Percentiles rank a stretch among this genome's conserved stretches.
These are phyloP conservation scores for Sebastes trivittatus DNA, from an alignment of 2,797 vertebrate species.

Conservation along the genomic window DNA sequence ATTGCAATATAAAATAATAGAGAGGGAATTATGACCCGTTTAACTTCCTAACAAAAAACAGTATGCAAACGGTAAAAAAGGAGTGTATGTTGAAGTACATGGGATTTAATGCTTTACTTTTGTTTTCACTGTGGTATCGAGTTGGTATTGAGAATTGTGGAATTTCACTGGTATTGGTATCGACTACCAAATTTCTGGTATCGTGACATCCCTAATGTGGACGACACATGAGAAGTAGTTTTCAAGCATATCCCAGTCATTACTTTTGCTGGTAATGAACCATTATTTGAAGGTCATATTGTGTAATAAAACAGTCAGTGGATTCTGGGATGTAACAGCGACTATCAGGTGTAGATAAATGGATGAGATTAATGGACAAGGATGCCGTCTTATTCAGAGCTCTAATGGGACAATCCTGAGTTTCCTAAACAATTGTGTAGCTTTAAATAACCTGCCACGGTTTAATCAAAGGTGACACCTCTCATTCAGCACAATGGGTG, in stretches of 20 bases:
- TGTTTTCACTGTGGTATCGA: too few relatives aligned
- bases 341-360: neutral
- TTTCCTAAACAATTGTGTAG: neutral
- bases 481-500: conserved; percentile 14
- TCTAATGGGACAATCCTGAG: neutral
- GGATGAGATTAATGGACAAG: neutral
- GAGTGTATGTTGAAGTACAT: too few relatives aligned
- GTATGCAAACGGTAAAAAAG: too few relatives aligned
- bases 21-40: too few relatives aligned
- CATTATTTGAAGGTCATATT: neutral
- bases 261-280: neutral
- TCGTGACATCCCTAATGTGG: too few relatives aligned
- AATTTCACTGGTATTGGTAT: too few relatives aligned
- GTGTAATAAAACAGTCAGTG: neutral
- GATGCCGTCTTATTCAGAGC: neutral
- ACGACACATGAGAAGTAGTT: neutral
- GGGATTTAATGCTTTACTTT: too few relatives aligned
- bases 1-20: too few relatives aligned
- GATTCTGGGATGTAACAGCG: neutral
- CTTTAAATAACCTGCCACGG: conserved; percentile 29
- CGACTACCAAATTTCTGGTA: too few relatives aligned
- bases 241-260: neutral
- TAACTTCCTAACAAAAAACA: too few relatives aligned
- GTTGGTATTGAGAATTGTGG: too few relatives aligned
- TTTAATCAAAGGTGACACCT: conserved; percentile 34